Evolutionary conservation across 1,140 invertebrate genomes (phyloP).

Genomic region (Thaumatotibia leucotreta): DNA sequence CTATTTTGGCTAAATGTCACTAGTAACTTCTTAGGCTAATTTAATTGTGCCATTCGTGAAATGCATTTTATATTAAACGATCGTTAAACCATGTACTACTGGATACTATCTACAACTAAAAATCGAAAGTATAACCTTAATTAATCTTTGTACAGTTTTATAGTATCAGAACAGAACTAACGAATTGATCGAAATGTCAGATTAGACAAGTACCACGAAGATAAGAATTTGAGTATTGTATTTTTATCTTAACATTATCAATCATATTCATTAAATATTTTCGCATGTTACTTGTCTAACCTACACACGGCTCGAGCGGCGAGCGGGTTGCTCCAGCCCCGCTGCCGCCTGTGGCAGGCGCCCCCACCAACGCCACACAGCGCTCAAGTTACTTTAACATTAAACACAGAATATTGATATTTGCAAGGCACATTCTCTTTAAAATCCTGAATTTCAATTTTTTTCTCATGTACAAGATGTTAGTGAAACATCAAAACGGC

Average conservation of each 20-base stretch:
- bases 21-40: slow-evolving; percentile 66
- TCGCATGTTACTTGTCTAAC: slow-evolving; percentile 29
- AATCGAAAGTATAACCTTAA: slow-evolving; percentile 46
- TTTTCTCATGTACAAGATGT: slow-evolving; percentile 52
- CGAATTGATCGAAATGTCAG: slow-evolving; percentile 38
- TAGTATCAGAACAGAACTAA: slow-evolving; percentile 54
- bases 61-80: slow-evolving; percentile 29
- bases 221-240: no score
- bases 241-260: no score
- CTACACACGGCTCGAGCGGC: slow-evolving; percentile 20
- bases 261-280: neutral
- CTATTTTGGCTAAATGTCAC: slow-evolving; percentile 74
- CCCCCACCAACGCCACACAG: slow-evolving; percentile 43
- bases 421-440: slow-evolving; percentile 75
- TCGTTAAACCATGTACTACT: slow-evolving; percentile 21
- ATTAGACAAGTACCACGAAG: slow-evolving; percentile 17
- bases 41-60: slow-evolving; percentile 64
- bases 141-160: slow-evolving; percentile 62
- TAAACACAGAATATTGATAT: slow-evolving; percentile 75
- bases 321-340: neutral
- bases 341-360: slow-evolving; percentile 19
- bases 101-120: slow-evolving; percentile 54
- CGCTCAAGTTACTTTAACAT: slow-evolving; percentile 62
- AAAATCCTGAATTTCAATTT: slow-evolving; percentile 72
- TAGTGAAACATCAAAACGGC: slow-evolving; percentile 48